Evolutionary conservation across 2,113 vertebrate genomes (phyloP).

Genomic region (Glareola pratincola): DNA sequence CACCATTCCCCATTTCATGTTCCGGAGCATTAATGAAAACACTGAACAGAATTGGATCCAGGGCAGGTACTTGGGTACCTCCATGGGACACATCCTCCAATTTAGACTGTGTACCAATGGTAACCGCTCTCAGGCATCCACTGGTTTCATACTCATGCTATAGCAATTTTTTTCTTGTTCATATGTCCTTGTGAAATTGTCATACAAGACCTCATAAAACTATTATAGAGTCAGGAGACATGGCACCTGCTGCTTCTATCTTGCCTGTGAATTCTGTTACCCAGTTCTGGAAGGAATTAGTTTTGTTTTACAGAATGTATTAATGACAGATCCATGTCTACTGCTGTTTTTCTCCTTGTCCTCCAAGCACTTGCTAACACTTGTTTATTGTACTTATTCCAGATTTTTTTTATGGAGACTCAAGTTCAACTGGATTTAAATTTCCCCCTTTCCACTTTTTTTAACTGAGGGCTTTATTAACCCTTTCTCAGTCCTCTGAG

Average conservation of each 20-base stretch:
- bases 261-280: neutral
- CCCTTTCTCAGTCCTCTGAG: neutral
- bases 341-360: neutral
- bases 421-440: neutral
- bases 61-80: neutral
- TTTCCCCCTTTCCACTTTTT: fast-evolving
- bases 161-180: neutral
- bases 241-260: neutral
- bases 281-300: neutral
- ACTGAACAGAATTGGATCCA: neutral
- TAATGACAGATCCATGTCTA: neutral
- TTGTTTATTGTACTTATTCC: neutral
- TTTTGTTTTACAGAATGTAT: neutral
- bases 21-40: neutral
- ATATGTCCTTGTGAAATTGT: neutral
- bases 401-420: neutral
- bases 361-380: neutral
- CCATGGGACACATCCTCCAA: neutral
- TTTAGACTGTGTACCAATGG: neutral
- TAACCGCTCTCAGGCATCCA: neutral
- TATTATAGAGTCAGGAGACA: neutral
- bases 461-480: neutral
- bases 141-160: fast-evolving
- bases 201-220: neutral
- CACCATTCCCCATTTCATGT: neutral